phyloP scores from a whole-genome alignment of 2,797 vertebrate genomes.

The Zalophus californianus region DNA sequence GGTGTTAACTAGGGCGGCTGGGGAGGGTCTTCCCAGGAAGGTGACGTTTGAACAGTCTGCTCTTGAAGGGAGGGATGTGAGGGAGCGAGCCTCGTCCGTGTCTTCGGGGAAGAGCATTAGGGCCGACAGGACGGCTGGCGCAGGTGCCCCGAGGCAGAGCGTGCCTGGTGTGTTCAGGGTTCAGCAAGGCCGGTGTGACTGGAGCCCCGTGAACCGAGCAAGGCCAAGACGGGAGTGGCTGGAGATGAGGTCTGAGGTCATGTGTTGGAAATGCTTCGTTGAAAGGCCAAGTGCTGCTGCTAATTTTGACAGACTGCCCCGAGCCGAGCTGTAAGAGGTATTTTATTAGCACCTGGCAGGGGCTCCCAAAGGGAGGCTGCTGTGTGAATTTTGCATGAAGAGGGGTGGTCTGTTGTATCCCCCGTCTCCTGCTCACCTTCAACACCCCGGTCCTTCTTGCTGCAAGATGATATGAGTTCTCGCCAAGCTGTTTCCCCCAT shows the following conservation, averaged over 20 bases:
- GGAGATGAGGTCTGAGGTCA: neutral
- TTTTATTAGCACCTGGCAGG: neutral
- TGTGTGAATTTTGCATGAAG: neutral
- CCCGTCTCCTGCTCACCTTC: neutral
- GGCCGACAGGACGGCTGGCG: neutral
- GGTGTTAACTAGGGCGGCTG: too few relatives aligned
- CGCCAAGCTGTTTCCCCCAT: neutral
- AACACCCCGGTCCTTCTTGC: neutral
- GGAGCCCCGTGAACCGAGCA: rapidly evolving
- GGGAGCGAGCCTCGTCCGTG: rapidly evolving
- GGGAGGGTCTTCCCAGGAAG: neutral
- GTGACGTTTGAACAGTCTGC: rapidly evolving
- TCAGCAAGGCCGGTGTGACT: neutral
- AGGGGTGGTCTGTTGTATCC: neutral
- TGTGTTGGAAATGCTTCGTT: neutral
- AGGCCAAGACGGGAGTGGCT: neutral
- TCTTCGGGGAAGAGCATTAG: neutral
- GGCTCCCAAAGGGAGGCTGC: neutral
- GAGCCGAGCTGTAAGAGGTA: neutral
- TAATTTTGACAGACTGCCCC: neutral
- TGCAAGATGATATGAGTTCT: rapidly evolving
- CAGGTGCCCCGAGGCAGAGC: neutral
- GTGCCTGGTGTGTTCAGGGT: neutral
- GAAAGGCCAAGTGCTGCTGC: neutral
- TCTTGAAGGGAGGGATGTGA: neutral